Conservation (phyloP, 2,888 invertebrate genomes). For the Helleia helle region DNA sequence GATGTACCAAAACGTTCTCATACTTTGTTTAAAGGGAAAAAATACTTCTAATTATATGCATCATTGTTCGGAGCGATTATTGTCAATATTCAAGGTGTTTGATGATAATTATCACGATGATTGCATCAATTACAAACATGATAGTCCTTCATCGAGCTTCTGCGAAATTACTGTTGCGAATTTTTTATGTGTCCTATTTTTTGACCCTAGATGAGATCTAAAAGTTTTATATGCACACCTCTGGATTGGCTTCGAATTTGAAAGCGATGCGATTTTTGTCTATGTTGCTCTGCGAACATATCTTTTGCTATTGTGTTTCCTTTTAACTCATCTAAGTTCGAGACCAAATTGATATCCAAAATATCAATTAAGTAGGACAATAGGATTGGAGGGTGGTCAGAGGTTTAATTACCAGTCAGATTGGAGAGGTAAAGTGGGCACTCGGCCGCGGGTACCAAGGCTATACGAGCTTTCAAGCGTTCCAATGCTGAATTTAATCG, state of each 20-base stretch:
- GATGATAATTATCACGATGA: conserved; percentile 36
- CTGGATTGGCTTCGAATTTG: too few species aligned
- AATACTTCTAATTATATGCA: conserved; percentile 34
- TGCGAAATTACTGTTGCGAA: conserved; percentile 49
- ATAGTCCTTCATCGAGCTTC: conserved; percentile 27
- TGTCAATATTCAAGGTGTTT: conserved; percentile 53
- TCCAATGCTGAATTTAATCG: conserved; percentile 56
- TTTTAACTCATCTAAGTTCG: too few species aligned
- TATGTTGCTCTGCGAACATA: too few species aligned
- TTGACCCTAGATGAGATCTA: too few species aligned
- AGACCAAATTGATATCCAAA: too few species aligned
- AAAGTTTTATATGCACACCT: too few species aligned
- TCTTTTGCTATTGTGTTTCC: too few species aligned
- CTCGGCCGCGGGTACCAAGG: conserved; percentile 63
- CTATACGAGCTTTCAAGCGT: conserved; percentile 63
- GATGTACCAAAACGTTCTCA: not conserved
- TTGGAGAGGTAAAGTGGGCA: conserved; percentile 69
- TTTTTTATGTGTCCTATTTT: conserved; percentile 27
- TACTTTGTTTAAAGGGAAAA: conserved; percentile 25
- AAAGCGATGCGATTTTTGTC: too few species aligned
- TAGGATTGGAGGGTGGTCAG: conserved; percentile 34
- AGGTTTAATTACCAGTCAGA: conserved; percentile 58
- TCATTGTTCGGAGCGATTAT: conserved; percentile 48
- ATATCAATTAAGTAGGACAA: conserved; percentile 19
- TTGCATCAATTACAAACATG: conserved; percentile 16